phyloP scores from a whole-genome alignment of 2,888 invertebrate genomes.

The Tipula helvola region DNA sequence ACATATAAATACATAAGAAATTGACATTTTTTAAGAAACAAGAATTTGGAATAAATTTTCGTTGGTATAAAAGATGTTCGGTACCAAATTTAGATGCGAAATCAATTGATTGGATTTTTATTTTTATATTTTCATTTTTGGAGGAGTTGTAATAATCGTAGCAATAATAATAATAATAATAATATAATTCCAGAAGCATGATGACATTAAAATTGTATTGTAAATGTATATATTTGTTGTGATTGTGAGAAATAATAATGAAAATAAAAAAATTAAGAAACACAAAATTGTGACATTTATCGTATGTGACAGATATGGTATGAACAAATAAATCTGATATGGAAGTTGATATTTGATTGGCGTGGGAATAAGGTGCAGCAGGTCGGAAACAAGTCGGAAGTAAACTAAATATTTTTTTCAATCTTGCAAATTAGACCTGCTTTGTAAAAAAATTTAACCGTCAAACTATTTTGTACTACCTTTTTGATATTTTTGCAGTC shows the following conservation, averaged over 20 bases:
- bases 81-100: background rate
- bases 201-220: background rate
- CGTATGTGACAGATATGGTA: background rate
- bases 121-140: background rate
- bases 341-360: background rate
- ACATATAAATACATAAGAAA: background rate
- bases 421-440: background rate
- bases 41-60: background rate
- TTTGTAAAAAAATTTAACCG: background rate
- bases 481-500: background rate
- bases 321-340: background rate
- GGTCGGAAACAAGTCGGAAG: background rate
- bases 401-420: background rate
- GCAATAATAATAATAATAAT: background rate
- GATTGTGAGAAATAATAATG: background rate
- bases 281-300: background rate
- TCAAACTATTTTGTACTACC: background rate
- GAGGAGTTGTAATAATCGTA: background rate
- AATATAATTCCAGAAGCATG: background rate
- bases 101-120: background rate
- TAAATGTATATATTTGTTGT: background rate
- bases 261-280: background rate
- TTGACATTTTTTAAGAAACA: background rate
- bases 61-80: background rate
- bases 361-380: background rate